Base-by-base conservation (phyloP, 2,888 invertebrate species). In the Ectemnius continuus region DNA sequence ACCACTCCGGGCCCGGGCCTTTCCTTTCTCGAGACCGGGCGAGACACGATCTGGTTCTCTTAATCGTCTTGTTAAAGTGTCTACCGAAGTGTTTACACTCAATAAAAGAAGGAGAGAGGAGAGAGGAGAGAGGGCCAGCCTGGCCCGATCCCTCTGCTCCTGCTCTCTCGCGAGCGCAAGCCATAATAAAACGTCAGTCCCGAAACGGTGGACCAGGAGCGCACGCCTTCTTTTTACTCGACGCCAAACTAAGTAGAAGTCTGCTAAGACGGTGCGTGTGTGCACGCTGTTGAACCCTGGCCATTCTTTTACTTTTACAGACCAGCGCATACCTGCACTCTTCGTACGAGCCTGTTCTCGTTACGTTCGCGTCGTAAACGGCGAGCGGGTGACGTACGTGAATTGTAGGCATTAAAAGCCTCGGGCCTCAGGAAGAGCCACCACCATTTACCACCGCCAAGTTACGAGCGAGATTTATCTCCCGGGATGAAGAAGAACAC, bases 261-360 rank as follows among this genome's bases (percentile, higher is more conserved):
- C 36, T 36, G 36, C 36, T 5, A 11, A 36, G 36, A 36, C 36
- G 36, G 36, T 6, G 36, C 5, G 8, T 36, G 36, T 28, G 28
- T 36, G 36, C 58, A 58, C 52, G 52, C 36, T 14, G 52, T 52
- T 52, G 16, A 52, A 52, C 6, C 61, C 26, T 46, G 36, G 36
- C 36, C 36, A 36, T 56, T 36, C 3, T 28, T 69, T 64, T 71
- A 66, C 56, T 57, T 46, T 82, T 83, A 76, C 86, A 91, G 90
- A 86, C 82, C 87, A 89, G 79, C 85, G 83, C 82, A 75, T 83
- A 87, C 91, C 91, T 88, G 89, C 90, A 85, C 86, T 91, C 86
- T 91, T 88, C 89, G 65, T 90, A 78, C 84, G 88, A 88, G 89
- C 91, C 90, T 90, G 90, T 89, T 76, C 88, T 91, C 89, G 89